Conservation (phyloP, 2,113 vertebrate species). For the Tenebrosternarchus preto region DNA sequence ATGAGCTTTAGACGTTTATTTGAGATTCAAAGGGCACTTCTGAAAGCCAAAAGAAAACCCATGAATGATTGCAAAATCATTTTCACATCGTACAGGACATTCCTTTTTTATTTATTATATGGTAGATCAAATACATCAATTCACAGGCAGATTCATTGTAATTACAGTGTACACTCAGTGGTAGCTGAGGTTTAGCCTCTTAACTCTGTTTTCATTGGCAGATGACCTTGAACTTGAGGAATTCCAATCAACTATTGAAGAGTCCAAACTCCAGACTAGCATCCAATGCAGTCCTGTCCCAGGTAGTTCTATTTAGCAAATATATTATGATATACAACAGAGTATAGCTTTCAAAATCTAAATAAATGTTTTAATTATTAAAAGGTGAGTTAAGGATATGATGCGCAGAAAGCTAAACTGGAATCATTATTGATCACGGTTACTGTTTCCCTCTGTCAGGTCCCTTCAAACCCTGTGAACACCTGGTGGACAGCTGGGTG, state of each 20-base stretch:
- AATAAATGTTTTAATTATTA: too few relatives aligned
- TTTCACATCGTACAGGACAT: slow-evolving; percentile 8
- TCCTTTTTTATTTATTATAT: slow-evolving; percentile 25
- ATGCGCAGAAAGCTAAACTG: too few relatives aligned
- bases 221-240: slow-evolving; percentile 90
- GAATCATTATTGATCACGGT: neutral
- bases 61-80: slow-evolving; percentile 28
- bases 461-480: slow-evolving; percentile 92
- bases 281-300: slow-evolving; percentile 89
- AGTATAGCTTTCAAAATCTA: too few relatives aligned
- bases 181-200: neutral
- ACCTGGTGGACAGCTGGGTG: slow-evolving; percentile 92
- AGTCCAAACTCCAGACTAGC: slow-evolving; percentile 82
- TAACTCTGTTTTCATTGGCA: slow-evolving; percentile 61
- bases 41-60: slow-evolving; percentile 13
- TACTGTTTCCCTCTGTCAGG: slow-evolving; percentile 69
- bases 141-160: slow-evolving; percentile 14
- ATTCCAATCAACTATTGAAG: slow-evolving; percentile 84
- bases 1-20: slow-evolving; percentile 16
- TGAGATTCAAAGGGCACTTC: slow-evolving; percentile 31
- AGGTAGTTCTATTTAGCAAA: slow-evolving; percentile 67
- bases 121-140: slow-evolving; percentile 17
- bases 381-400: too few relatives aligned
- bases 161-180: neutral
- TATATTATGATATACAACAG: too few relatives aligned